A percentile compares a stretch with the other conserved stretches of the same genome.
Conservation (phyloP, 2,113 vertebrate genomes). For the Colinus virginianus region DNA sequence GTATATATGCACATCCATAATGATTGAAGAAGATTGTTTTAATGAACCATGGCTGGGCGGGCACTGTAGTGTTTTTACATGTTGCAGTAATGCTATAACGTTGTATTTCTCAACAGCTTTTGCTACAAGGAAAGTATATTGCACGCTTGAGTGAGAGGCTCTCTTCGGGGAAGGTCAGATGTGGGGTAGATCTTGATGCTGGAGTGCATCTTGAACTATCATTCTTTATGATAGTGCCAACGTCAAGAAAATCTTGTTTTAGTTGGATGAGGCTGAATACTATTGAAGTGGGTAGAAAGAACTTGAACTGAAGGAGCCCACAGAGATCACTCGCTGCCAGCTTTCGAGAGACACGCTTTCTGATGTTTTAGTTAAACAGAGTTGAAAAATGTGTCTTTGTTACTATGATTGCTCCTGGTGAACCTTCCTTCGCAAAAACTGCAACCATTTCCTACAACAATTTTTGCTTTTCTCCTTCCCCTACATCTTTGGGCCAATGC, state of each 20-base stretch:
- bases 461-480: background rate
- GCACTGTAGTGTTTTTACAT: background rate
- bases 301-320: background rate
- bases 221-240: background rate
- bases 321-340: background rate
- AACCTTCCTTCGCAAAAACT: background rate
- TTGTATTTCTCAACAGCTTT: background rate
- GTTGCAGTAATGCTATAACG: background rate
- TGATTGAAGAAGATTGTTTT: background rate
- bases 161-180: background rate
- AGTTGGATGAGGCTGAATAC: background rate
- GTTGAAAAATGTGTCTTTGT: fast-evolving
- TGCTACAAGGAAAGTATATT: background rate
- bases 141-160: background rate
- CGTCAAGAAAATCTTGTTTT: background rate
- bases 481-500: background rate
- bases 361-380: background rate
- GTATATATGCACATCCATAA: background rate
- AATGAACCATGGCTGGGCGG: background rate
- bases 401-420: background rate
- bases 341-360: background rate
- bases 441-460: background rate
- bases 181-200: background rate
- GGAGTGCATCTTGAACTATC: background rate
- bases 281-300: background rate